Evolutionary conservation across 1,140 invertebrate species (phyloP), one percentile per base, ranked within the genome.

Genomic region (Drosophila nannoptera): DNA sequence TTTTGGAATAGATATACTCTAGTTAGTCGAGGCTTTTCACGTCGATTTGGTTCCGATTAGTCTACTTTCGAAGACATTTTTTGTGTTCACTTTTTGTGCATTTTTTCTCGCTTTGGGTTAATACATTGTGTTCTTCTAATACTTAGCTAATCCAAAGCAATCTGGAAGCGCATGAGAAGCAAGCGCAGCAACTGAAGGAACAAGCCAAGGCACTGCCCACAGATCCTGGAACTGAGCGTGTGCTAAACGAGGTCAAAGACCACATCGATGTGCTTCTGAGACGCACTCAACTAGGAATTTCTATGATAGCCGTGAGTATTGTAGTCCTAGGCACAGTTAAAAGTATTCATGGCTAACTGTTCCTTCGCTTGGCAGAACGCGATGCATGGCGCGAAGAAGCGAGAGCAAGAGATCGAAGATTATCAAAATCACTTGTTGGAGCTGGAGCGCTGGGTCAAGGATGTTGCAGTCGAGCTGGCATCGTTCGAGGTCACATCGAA

Each of bases 341-440:
- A 22, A 22, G 22, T 2, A 1, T 22, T 22, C 22, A 22, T 22
- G 22, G 22, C 22, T 22, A 22, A 22, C 3, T 22, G 22, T 22
- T 22, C 1, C 22, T 22, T 22, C 22, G 22, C 2, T 63, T 40
- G 16, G 29, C 80, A 92, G 90, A 89, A 89, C 63, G 92, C 92
- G 35, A 91, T 91, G 69, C 90, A 89, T 54, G 87, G 87, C 0
- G 91, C 92, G 71, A 90, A 91, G 65, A 91, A 90, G 73, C 91
- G 91, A n/a, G 88, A 91, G 32, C 76, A 91, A 67, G 92, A 94
- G 82, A 87, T 94, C 7, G 76, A 90, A 16, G 72, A 90, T 40
- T 94, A 94, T 71, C 92, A 92, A 86, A 78, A 89, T 50, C 90
- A 93, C 75, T 90, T 94, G 38, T 91, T 90, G 36, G 92, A 94